phyloP scores from a whole-genome alignment of 2,888 invertebrate species.

The Polyommatus icarus region DNA sequence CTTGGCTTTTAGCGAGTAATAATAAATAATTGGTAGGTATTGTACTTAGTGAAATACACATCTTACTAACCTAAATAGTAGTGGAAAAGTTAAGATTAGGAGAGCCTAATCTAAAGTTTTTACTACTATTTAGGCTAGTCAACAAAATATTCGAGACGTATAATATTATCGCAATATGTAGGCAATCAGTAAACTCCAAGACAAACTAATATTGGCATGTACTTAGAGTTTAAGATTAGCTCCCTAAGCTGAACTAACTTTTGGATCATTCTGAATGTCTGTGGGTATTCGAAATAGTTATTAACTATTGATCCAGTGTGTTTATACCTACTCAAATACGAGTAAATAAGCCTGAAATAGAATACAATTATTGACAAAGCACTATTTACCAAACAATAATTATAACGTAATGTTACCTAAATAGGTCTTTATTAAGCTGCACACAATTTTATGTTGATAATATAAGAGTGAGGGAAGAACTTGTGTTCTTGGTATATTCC shows the following conservation, averaged over 20 bases:
- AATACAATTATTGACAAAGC: not conserved
- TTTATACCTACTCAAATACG: not conserved
- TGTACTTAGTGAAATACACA: too few relatives aligned
- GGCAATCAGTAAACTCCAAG: not conserved
- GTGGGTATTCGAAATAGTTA: not conserved
- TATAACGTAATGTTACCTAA: too few relatives aligned
- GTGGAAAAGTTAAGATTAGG: too few relatives aligned
- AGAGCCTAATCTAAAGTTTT: too few relatives aligned
- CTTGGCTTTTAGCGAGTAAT: too few relatives aligned
- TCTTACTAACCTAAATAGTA: too few relatives aligned
- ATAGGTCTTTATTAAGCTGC: too few relatives aligned
- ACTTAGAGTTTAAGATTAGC: not conserved
- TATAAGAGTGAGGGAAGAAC: too few relatives aligned
- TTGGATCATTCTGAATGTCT: not conserved
- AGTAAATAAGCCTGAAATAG: not conserved
- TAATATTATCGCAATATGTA: not conserved
- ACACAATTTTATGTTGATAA: too few relatives aligned
- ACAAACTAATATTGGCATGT: conserved; percentile 2
- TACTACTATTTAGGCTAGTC: too few relatives aligned
- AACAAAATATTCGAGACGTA: not conserved
- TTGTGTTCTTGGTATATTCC: too few relatives aligned
- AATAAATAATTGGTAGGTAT: too few relatives aligned
- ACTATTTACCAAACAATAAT: not conserved
- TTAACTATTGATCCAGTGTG: conserved; percentile 1
- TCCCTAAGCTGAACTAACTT: not conserved